Evolutionary conservation across 2,888 invertebrate species (phyloP), one percentile per base, ranked within the genome.

Genomic region (Omphaloscelis lunosa): DNA sequence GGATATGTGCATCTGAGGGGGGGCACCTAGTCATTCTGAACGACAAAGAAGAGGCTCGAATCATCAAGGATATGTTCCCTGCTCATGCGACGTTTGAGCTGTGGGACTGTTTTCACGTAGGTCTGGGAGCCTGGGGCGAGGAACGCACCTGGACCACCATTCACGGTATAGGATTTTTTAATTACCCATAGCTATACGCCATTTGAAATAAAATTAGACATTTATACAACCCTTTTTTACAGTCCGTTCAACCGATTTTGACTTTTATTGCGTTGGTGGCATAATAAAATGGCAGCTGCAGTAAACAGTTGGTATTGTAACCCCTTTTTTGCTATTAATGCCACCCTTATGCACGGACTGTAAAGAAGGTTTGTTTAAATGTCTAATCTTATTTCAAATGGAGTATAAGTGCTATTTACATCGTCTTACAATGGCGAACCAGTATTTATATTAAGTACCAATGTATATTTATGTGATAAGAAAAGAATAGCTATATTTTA

Each of bases 1-100:
- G 61, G 34, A 68, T 75, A 29, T 82, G 82, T 39, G 70, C 58
- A 0, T 56, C 62, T 29, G 82, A 82, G 53, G 82, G 82, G 5
- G 81, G 67, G 0, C 53, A 84, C 66, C 67, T 82, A 62, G 81
- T 74, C 11, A 62, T 82, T 62, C 23, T 85, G 11, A 68, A 82
- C 34, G 45, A 85, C 15, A 12, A 7, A 20, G 63, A 63, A 17
- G 81, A 82, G 20, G 85, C 85, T 8, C 39, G 12, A 23, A 27
- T 61, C 6, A 1, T 85, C 20, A 74, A 11, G 27, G 62, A 34
- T 5, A 27, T 82, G 74, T 71, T 82, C 12, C 74, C 74, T 34
- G 29, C 7, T 11, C 0, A 0, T 17, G n/a, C 11, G 0, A 20
- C 34, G 4, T 6, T 11, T n/a, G 20, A 34, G 34, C 17, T 8